These are phyloP conservation scores for Chironomus striatipennis DNA, from an alignment of 1,140 invertebrate species.

Conservation along the genomic window DNA sequence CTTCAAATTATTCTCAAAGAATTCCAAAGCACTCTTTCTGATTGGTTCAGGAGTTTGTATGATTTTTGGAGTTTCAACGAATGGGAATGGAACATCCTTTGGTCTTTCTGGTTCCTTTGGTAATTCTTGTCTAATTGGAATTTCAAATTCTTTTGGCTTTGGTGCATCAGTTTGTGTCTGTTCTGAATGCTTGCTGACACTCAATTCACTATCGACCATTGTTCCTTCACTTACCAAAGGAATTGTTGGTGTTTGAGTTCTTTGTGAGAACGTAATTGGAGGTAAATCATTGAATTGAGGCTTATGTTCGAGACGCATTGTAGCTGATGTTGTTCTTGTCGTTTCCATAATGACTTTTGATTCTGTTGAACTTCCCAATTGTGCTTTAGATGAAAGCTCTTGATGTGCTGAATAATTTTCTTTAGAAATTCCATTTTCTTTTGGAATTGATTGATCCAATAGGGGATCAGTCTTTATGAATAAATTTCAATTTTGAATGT, in stretches of 20 bases:
- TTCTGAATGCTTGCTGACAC: neutral
- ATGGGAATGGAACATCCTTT: neutral
- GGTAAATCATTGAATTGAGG: constrained; percentile 37
- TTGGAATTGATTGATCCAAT: neutral
- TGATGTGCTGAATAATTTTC: constrained; percentile 33
- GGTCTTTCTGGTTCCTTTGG: too few relatives aligned
- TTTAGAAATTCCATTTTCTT: constrained; percentile 27
- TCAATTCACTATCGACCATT: neutral
- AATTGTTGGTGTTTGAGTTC: constrained; percentile 17
- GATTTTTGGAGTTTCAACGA: neutral
- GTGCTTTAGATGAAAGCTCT: constrained; percentile 33
- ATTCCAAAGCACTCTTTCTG: constrained; percentile 32
- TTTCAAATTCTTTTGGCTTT: too few relatives aligned
- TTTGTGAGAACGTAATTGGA: constrained; percentile 28
- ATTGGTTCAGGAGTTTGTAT: neutral
- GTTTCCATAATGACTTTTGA: constrained; percentile 40
- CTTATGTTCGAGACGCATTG: constrained; percentile 41
- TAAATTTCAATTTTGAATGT: neutral
- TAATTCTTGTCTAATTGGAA: too few relatives aligned
- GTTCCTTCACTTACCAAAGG: constrained; percentile 5
- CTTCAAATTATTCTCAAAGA: constrained; percentile 40
- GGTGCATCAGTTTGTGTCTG: neutral
- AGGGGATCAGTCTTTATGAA: neutral
- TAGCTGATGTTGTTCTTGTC: constrained; percentile 40
- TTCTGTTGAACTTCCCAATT: constrained; percentile 38